Percentiles rank a stretch among this genome's conserved stretches.
Conservation (phyloP, 2,888 invertebrate species). For the Germaria angustata region DNA sequence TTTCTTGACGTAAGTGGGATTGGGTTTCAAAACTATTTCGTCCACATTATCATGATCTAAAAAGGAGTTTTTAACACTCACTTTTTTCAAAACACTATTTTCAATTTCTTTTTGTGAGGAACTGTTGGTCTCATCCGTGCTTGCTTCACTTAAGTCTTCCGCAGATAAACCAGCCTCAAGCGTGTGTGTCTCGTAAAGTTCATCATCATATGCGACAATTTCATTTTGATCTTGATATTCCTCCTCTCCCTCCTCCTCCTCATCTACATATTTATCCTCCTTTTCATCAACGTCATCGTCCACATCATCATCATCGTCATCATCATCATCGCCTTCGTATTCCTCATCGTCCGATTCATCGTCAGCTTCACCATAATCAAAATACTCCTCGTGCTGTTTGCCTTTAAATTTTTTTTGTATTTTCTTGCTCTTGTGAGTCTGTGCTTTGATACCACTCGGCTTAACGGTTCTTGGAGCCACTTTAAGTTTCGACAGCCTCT, state of each 20-base stretch:
- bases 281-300: slow-evolving; percentile 65
- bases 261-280: slow-evolving; percentile 46
- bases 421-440: slow-evolving; percentile 13
- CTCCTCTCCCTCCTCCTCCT: slow-evolving; percentile 64
- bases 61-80: not conserved
- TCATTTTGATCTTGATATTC: slow-evolving; percentile 68
- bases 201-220: slow-evolving; percentile 65
- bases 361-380: slow-evolving; percentile 67
- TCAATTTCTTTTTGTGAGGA: slow-evolving; percentile 72
- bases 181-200: not conserved
- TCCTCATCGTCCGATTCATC: slow-evolving; percentile 65
- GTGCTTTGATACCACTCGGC: not conserved
- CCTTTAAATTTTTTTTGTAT: slow-evolving; percentile 23
- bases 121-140: slow-evolving; percentile 67
- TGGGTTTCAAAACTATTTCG: slow-evolving; percentile 51
- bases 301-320: slow-evolving; percentile 61
- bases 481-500: slow-evolving; percentile 11
- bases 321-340: slow-evolving; percentile 66
- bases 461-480: slow-evolving; percentile 24
- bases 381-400: slow-evolving; percentile 66
- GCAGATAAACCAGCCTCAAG: not conserved
- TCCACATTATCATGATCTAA: slow-evolving; percentile 29
- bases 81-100: slow-evolving; percentile 70
- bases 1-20: slow-evolving; percentile 70
- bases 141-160: slow-evolving; percentile 65